These are phyloP conservation scores for Lordiphosa andalusiaca DNA, from an alignment of 2,888 invertebrate species.

Conservation along the genomic window DNA sequence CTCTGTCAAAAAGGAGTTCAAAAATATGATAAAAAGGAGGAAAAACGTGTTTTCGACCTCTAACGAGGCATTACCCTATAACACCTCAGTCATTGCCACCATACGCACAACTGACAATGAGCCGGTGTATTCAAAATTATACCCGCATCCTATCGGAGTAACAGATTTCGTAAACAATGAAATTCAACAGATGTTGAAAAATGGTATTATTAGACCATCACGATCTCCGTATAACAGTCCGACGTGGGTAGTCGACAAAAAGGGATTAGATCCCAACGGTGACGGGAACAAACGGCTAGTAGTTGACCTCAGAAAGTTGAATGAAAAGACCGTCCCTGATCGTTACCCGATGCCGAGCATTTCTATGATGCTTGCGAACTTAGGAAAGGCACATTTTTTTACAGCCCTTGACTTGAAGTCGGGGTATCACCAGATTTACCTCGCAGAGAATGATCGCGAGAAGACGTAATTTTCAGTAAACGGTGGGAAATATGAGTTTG, in stretches of 20 bases:
- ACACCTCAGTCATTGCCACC: constrained; percentile 20
- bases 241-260: constrained; percentile 34
- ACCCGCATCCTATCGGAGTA: constrained; percentile 12
- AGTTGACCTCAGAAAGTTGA: constrained; percentile 6
- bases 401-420: constrained; percentile 9
- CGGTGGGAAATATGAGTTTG: constrained; percentile 11
- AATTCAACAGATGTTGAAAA: constrained; percentile 12
- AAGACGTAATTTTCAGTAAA: constrained; percentile 7
- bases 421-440: constrained; percentile 9
- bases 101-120: constrained; percentile 19
- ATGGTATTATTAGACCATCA: constrained; percentile 12
- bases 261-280: constrained; percentile 66
- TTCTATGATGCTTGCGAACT: constrained; percentile 7
- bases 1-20: constrained; percentile 13
- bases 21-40: constrained; percentile 9
- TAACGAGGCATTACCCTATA: constrained; percentile 12
- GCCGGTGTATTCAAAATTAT: constrained; percentile 13
- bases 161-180: constrained; percentile 21
- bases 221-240: constrained; percentile 15
- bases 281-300: constrained; percentile 22
- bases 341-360: constrained; percentile 6
- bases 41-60: constrained; percentile 8
- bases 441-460: constrained; percentile 3
- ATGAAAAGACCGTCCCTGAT: constrained; percentile 9
- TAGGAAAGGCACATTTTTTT: constrained; percentile 1